phyloP scores from a whole-genome alignment of 2,797 vertebrate species.

The Bovichtus diacanthus region DNA sequence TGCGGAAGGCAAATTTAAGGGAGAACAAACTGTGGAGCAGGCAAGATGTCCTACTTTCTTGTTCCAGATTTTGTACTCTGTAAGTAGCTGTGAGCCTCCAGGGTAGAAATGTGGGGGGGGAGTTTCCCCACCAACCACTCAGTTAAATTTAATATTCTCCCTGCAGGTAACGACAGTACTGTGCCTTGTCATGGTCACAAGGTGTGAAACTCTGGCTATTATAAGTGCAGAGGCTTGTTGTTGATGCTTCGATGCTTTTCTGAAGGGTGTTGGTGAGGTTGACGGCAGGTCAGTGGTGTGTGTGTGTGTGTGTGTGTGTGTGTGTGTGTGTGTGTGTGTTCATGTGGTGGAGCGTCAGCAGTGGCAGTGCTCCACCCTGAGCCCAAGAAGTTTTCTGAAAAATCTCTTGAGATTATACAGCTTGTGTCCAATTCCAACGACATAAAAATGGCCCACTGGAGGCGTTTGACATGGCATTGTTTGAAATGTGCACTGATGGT shows the following conservation, averaged over 20 bases:
- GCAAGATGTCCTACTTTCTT: conserved; percentile 12
- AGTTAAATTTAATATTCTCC: background rate
- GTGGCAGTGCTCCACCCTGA: conserved; percentile 42
- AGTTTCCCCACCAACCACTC: background rate
- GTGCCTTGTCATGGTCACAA: background rate
- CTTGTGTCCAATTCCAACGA: background rate
- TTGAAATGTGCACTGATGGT: background rate
- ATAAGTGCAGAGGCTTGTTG: background rate
- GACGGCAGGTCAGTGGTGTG: conserved; percentile 33
- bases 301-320: background rate
- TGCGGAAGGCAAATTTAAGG: background rate
- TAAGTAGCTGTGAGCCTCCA: background rate
- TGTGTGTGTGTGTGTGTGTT: background rate
- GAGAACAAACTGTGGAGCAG: background rate
- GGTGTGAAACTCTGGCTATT: background rate
- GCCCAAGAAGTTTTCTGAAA: background rate
- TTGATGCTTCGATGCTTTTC: conserved; percentile 4
- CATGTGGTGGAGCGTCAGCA: conserved; percentile 6
- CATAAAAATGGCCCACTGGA: background rate
- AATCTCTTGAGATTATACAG: background rate
- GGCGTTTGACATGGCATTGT: background rate
- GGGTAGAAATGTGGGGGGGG: background rate
- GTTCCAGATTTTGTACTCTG: background rate
- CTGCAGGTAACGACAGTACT: background rate
- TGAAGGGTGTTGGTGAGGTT: conserved; percentile 36